Evolutionary conservation across 1,140 invertebrate genomes (phyloP).

Genomic region (Propsilocerus akamusi): DNA sequence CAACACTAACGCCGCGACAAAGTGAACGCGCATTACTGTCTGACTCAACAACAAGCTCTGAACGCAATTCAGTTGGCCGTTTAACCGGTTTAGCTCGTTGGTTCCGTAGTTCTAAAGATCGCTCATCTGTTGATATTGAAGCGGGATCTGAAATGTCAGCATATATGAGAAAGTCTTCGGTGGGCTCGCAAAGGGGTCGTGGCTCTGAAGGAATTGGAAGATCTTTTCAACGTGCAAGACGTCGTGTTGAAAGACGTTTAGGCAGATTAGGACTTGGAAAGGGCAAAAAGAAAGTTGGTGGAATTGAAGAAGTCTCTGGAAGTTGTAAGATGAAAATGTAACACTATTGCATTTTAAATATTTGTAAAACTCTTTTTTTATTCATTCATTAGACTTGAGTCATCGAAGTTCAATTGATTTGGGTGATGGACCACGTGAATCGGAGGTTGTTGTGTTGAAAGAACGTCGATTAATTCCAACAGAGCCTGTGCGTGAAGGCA

Average conservation of each 20-base stretch:
- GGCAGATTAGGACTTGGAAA: slow-evolving; percentile 48
- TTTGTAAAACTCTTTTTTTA: slow-evolving; percentile 4
- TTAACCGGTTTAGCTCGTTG: slow-evolving; percentile 46
- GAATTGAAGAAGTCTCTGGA: slow-evolving; percentile 62
- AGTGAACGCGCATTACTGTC: slow-evolving; percentile 46
- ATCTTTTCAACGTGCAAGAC: slow-evolving; percentile 58
- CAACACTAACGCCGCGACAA: slow-evolving; percentile 58
- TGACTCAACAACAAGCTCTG: slow-evolving; percentile 23
- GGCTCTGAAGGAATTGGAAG: slow-evolving; percentile 31
- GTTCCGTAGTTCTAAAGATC: slow-evolving; percentile 32
- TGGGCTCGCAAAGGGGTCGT: slow-evolving; percentile 23
- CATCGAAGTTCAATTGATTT: slow-evolving; percentile 63
- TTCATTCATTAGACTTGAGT: slow-evolving; percentile 43
- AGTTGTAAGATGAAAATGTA: slow-evolving; percentile 36
- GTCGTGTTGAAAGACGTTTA: slow-evolving; percentile 68
- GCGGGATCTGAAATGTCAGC: slow-evolving; percentile 25
- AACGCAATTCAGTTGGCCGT: slow-evolving; percentile 24
- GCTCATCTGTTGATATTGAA: slow-evolving; percentile 28
- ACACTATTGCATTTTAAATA: background rate
- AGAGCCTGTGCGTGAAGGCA: slow-evolving; percentile 55
- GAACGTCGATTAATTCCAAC: slow-evolving; percentile 61
- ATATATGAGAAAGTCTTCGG: slow-evolving; percentile 24
- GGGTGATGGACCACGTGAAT: slow-evolving; percentile 57
- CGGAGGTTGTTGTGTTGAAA: slow-evolving; percentile 72
- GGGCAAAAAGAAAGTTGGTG: slow-evolving; percentile 72